These are phyloP conservation scores for Euzophera pinguis DNA, from an alignment of 2,888 invertebrate genomes.

Conservation along the genomic window DNA sequence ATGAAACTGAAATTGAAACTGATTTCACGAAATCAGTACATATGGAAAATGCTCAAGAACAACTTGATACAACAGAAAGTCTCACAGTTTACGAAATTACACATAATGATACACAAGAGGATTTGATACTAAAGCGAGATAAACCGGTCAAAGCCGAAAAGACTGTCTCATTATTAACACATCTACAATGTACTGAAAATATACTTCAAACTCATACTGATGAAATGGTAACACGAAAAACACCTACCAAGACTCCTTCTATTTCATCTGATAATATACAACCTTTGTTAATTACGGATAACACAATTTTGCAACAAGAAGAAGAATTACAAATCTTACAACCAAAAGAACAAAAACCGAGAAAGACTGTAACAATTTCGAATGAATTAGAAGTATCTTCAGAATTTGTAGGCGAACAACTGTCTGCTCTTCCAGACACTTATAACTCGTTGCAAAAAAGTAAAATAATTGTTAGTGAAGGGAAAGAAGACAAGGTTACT, in stretches of 20 bases:
- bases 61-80: slow-evolving; percentile 46
- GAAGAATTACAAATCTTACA: slow-evolving; percentile 44
- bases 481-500: slow-evolving; percentile 35
- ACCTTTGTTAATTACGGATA: slow-evolving; percentile 60
- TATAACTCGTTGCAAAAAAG: slow-evolving; percentile 35
- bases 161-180: slow-evolving; percentile 49
- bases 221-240: slow-evolving; percentile 40
- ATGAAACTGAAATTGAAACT: slow-evolving; percentile 48
- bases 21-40: slow-evolving; percentile 30
- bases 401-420: slow-evolving; percentile 55
- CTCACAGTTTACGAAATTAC: slow-evolving; percentile 56
- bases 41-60: slow-evolving; percentile 41
- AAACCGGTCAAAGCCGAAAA: slow-evolving; percentile 48
- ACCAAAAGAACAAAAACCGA: slow-evolving; percentile 47
- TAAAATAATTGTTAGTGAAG: slow-evolving; percentile 41
- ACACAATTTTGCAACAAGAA: slow-evolving; percentile 57
- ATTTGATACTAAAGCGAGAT: slow-evolving; percentile 34
- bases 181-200: slow-evolving; percentile 62
- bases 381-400: slow-evolving; percentile 54
- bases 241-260: slow-evolving; percentile 41
- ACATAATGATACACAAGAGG: slow-evolving; percentile 47
- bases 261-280: slow-evolving; percentile 48
- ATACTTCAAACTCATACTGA: slow-evolving; percentile 44
- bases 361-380: slow-evolving; percentile 43
- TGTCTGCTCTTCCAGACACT: slow-evolving; percentile 37